Base-by-base conservation (phyloP, 2,797 vertebrate species). In the Lutjanus campechanus region DNA sequence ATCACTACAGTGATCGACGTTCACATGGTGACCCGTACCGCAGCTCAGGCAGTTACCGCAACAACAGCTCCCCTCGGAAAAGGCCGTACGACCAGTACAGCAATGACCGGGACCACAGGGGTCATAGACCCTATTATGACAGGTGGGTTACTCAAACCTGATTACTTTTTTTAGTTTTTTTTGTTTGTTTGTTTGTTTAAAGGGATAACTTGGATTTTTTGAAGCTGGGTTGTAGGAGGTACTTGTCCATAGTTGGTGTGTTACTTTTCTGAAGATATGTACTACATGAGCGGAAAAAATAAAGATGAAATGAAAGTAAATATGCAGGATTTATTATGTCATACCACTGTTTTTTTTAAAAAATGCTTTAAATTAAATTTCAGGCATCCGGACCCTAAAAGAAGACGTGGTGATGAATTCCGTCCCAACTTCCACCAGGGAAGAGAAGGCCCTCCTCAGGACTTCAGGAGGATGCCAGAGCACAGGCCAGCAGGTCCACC, bases 111-210 rank as follows among this genome's bases (percentile, higher is more conserved):
- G 98, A 99, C 91, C 98, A 99, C 92, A 72, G 98, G 22, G 96
- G 96, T 2, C 97, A 99, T 73, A 92, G 98, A 3, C 97, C 99
- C 60, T 99, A 99, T 83, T 99, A 99, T 0, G 98, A 99, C 94
- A 97, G 98, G 98, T 98, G 86, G 81, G 60, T 17, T 29, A 7
- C 7, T 19, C 40, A 17, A 5, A 51, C 20, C 62, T 43, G 17
- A 12, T 9, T 3, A 12, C 17, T 13, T 1, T 11, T 15, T 70
- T 67, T 4, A 7, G 5, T 11, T 41, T 60, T 65, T 6, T 58
- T 1, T 16, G 25, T 74, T 25, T 36, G 2, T 36, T 36, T 36
- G 29, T 36, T 36, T 36, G 29, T 36, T 36, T 36, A 36, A 36
- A 36, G 29, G 29, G 29, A 36, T 36, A 36, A 5, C 0, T 36